Percentiles rank a stretch among this genome's conserved stretches.
Conservation (phyloP, 2,888 invertebrate genomes). For the Tinea pellionella region DNA sequence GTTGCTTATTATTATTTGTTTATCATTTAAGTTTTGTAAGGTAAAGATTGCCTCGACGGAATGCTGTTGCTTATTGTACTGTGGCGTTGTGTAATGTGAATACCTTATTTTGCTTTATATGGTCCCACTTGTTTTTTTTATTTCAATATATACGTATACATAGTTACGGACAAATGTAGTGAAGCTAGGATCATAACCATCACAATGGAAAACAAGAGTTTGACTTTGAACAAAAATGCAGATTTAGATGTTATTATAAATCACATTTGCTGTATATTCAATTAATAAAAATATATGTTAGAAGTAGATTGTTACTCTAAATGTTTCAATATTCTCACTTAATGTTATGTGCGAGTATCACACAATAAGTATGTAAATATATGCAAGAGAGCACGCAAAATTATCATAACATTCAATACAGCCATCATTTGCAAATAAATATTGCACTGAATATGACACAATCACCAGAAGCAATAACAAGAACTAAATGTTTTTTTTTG, state of each 20-base stretch:
- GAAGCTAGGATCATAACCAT: slow-evolving; percentile 54
- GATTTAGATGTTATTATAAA: slow-evolving; percentile 29
- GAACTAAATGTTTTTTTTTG: neutral
- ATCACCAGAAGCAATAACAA: neutral
- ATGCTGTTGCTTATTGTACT: slow-evolving; percentile 61
- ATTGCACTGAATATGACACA: neutral
- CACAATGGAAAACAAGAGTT: slow-evolving; percentile 60
- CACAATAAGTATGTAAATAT: neutral
- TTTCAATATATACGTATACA: slow-evolving; percentile 32
- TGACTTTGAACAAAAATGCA: slow-evolving; percentile 63
- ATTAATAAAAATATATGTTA: slow-evolving; percentile 34
- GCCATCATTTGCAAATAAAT: neutral
- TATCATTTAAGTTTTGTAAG: neutral
- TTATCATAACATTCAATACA: neutral
- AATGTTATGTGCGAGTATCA: neutral
- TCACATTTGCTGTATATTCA: slow-evolving; percentile 11
- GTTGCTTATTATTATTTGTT: neutral
- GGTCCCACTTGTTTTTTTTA: slow-evolving; percentile 47
- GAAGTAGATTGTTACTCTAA: slow-evolving; percentile 16
- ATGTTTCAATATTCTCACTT: neutral
- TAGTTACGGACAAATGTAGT: slow-evolving; percentile 37
- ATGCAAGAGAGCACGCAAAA: neutral
- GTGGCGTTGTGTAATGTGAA: slow-evolving; percentile 50
- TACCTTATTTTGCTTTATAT: slow-evolving; percentile 45
- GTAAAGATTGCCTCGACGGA: slow-evolving; percentile 44